Base-by-base conservation (phyloP, 2,888 invertebrate species). In the Dyspetes luteomarginatus region DNA sequence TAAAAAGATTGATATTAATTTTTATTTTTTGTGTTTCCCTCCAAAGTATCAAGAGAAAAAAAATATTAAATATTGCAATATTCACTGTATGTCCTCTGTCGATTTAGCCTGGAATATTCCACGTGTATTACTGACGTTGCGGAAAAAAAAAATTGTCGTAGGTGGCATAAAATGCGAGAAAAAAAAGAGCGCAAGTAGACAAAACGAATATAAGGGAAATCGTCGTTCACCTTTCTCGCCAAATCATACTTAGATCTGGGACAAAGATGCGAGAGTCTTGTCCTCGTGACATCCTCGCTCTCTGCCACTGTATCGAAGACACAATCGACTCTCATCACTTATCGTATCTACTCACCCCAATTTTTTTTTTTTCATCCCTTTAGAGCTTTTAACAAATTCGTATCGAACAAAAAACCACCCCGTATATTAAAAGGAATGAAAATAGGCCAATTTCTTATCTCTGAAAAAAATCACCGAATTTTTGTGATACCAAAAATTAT, bases 231-330 rank as follows among this genome's bases (percentile, higher is more conserved):
- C 64, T 60, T 22, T 24, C 45, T 50, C 55, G 60, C 45, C 41
- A 65, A 62, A 69, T 69, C 15, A 52, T n/a, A n/a, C n/a, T n/a
- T 64, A 82, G 84, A 84, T 84, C 82, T 84, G 62, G 82, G 77
- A 78, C 84, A 81, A 50, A 77, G 84, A 81, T 83, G 74, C n/a
- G n/a, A 71, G 48, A 75, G 28, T 30, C n/a, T 15, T 15, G 58
- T 12, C 30, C 41, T n/a, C 45, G n/a, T 28, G n/a, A n/a, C n/a
- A 30, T 48, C 0, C 17, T 48, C 50, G 17, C 26, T 17, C 15
- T 45, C 26, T 45, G 45, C 36, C 28, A 48, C 71, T n/a, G n/a
- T 67, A 71, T 43, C 56, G 58, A 69, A 75, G 71, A 79, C 64
- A 62, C 69, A 62, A 60, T 24, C 62, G 56, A 64, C 7, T 48